Evolutionary conservation across 2,113 vertebrate species (phyloP), one percentile per base, ranked within the genome.

Genomic region (Paramisgurnus dabryanus): DNA sequence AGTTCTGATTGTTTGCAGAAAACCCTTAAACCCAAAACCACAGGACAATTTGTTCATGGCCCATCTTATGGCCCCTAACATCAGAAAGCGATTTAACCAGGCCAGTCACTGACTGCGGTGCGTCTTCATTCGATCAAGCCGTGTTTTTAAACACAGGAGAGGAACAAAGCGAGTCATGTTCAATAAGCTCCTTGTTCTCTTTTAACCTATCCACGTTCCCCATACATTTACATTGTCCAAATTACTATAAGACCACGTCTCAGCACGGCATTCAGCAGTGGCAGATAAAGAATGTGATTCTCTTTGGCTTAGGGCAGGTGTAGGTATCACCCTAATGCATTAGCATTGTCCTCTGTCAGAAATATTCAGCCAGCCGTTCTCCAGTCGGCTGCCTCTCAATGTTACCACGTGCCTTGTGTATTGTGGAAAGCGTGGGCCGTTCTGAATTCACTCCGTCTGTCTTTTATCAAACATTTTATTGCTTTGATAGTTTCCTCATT

Each of bases 401-500:
- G 90, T 90, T 88, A 89, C 81, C 84, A 87, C 83, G 89, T 89
- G 83, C 88, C 73, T 83, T 2, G 76, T 58, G 83, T 50, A 90
- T 93, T 94, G 92, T 93, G 84, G 84, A 87, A 89, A 87, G 87
- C 87, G 49, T 67, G 57, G 91, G 91, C 92, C 92, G 89, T 91
- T 92, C 89, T 88, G 85, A 92, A 91, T 91, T 88, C 89, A 79
- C 89, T 89, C 85, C 85, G 83, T 86, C 78, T 80, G 83, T 87
- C 90, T 91, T 94, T 93, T 93, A 91, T 93, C 82, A 83, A 88
- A 92, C 87, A 89, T 91, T 90, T 90, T 90, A 78, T 86, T 78
- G 84, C 86, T 85, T 86, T 89, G 92, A 93, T 93, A 92, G 91
- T 93, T 93, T 93, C 90, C 90, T 92, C 93, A 93, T 93, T 93